These are phyloP conservation scores for Calycopis cecrops DNA, from an alignment of 1,140 invertebrate genomes.

Conservation along the genomic window DNA sequence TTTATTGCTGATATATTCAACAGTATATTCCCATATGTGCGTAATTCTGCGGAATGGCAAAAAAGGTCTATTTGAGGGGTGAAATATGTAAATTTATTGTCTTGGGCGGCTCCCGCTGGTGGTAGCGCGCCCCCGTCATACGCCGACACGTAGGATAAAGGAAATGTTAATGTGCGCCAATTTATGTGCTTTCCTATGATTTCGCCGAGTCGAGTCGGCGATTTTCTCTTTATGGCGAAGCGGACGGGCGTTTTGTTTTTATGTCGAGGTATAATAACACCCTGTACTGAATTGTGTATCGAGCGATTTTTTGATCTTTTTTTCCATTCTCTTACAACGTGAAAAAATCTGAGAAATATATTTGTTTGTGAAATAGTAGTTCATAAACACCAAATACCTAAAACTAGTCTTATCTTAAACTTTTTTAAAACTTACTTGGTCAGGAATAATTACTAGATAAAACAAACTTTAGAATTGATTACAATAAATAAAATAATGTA, in stretches of 20 bases:
- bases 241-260: slow-evolving; percentile 49
- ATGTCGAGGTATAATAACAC: slow-evolving; percentile 1
- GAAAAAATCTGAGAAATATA: no score
- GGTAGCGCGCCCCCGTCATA: slow-evolving; percentile 64
- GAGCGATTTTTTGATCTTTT: slow-evolving; percentile 32
- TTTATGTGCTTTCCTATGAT: slow-evolving; percentile 75
- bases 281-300: slow-evolving; percentile 33
- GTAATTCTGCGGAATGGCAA: slow-evolving; percentile 73
- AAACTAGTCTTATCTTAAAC: no score
- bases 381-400: no score
- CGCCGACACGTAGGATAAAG: slow-evolving; percentile 72
- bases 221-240: slow-evolving; percentile 61
- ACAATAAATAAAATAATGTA: no score
- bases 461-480: no score
- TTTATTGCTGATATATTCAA: slow-evolving; percentile 72
- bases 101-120: slow-evolving; percentile 59
- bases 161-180: slow-evolving; percentile 72
- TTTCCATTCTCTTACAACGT: not conserved
- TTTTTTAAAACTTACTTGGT: no score
- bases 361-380: no score
- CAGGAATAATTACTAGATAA: no score
- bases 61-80: slow-evolving; percentile 74
- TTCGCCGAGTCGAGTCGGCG: slow-evolving; percentile 63
- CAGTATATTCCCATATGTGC: slow-evolving; percentile 74
- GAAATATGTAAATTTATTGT: slow-evolving; percentile 75